Conservation (phyloP, 2,888 invertebrate species). For the Nomada goodeniana region DNA sequence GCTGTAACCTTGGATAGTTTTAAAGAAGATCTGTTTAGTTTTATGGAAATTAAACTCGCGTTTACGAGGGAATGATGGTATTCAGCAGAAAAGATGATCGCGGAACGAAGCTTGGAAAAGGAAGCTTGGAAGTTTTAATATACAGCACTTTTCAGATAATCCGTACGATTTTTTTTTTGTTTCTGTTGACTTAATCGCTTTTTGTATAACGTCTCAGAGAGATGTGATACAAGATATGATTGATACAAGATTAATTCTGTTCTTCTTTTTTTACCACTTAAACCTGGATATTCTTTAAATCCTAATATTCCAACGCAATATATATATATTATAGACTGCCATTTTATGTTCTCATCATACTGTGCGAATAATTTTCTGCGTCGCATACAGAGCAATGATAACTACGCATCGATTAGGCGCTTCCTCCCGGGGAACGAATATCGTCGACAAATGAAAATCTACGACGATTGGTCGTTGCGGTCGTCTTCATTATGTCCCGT, state of each 20-base stretch:
- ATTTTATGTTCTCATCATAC: neutral
- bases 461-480: neutral
- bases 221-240: too few species aligned
- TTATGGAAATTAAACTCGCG: neutral
- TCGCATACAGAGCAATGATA: neutral
- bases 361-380: neutral
- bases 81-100: neutral
- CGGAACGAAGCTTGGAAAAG: neutral
- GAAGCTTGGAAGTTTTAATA: neutral
- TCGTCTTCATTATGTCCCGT: constrained; percentile 2
- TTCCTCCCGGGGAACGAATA: neutral
- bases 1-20: constrained; percentile 6
- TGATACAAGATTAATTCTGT: too few species aligned
- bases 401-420: neutral
- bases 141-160: neutral
- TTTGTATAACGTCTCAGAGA: too few species aligned
- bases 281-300: too few species aligned
- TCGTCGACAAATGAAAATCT: neutral
- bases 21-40: constrained; percentile 11
- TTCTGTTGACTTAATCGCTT: too few species aligned
- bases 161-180: too few species aligned
- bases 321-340: too few species aligned
- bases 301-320: too few species aligned
- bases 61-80: neutral
- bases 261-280: too few species aligned